A percentile compares a stretch with the other conserved stretches of the same genome.
These are phyloP conservation scores for Subacronicta megacephala DNA, from an alignment of 2,888 invertebrate species.

Conservation along the genomic window DNA sequence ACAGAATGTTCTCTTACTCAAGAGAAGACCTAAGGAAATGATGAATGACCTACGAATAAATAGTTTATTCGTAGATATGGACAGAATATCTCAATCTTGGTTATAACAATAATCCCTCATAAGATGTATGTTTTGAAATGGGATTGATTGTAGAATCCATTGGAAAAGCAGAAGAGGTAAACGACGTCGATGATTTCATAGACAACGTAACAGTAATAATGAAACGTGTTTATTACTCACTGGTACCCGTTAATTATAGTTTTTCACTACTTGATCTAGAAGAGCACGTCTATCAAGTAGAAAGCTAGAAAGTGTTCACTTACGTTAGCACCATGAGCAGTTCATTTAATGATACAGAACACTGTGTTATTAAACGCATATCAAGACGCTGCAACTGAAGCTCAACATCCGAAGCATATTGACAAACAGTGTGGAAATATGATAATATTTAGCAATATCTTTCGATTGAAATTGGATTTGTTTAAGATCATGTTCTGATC, in stretches of 20 bases:
- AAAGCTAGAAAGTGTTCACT: slow-evolving; percentile 56
- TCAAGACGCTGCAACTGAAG: slow-evolving; percentile 20
- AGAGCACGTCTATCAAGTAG: slow-evolving; percentile 54
- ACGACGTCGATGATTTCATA: slow-evolving; percentile 12
- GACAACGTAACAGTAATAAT: slow-evolving; percentile 1
- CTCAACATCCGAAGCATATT: slow-evolving; percentile 35
- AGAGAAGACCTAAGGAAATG: too few relatives aligned
- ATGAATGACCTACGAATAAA: too few relatives aligned
- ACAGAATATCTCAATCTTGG: too few relatives aligned
- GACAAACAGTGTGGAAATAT: slow-evolving; percentile 17
- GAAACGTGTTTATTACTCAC: slow-evolving; percentile 5
- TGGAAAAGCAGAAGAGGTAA: not conserved
- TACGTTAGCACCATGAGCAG: slow-evolving; percentile 27
- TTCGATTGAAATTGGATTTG: slow-evolving; percentile 25
- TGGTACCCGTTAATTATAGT: slow-evolving; percentile 23
- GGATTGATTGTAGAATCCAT: not conserved
- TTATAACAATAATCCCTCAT: too few relatives aligned
- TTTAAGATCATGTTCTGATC: slow-evolving; percentile 18
- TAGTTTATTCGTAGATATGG: too few relatives aligned
- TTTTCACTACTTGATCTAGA: slow-evolving; percentile 38
- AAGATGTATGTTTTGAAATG: too few relatives aligned
- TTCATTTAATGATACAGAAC: slow-evolving; percentile 45
- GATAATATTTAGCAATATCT: slow-evolving; percentile 30
- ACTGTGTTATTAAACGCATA: slow-evolving; percentile 34
- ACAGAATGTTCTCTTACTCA: too few relatives aligned